Percentiles rank a stretch among this genome's conserved stretches.
Evolutionary conservation across 1,140 invertebrate species (phyloP).

Genomic region (Rhysida immarginata): DNA sequence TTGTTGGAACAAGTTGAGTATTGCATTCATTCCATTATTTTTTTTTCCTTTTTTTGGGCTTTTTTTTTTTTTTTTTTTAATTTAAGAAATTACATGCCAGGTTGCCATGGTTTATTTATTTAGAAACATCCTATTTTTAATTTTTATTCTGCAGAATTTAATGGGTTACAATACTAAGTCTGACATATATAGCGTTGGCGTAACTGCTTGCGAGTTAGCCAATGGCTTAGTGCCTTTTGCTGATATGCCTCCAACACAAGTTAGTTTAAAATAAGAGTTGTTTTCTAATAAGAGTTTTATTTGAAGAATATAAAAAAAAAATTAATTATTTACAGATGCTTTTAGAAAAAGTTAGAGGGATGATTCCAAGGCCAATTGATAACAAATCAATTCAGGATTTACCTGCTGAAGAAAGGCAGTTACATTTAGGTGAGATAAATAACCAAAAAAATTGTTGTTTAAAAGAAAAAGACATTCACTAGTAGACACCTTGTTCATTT

Average conservation of each 20-base stretch:
- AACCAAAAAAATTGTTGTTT: not conserved
- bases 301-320: constrained; percentile 24
- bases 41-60: too few species aligned
- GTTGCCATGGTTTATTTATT: too few species aligned
- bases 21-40: not conserved
- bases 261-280: constrained; percentile 12
- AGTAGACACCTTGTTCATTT: too few species aligned
- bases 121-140: not conserved
- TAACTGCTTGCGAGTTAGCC: constrained; percentile 71
- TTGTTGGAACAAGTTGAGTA: constrained; percentile 57
- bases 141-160: constrained; percentile 47
- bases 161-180: constrained; percentile 73
- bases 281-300: constrained; percentile 13
- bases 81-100: too few species aligned
- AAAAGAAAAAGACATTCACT: too few species aligned
- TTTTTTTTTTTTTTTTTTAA: too few species aligned
- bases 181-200: constrained; percentile 79
- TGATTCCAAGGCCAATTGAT: constrained; percentile 58
- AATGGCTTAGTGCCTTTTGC: constrained; percentile 76
- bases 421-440: not conserved
- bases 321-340: constrained; percentile 42
- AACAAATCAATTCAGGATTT: constrained; percentile 47
- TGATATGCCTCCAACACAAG: constrained; percentile 58
- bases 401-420: constrained; percentile 35
- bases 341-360: constrained; percentile 69